Evolutionary conservation across 1,140 invertebrate species (phyloP).

Genomic region (Lepidurus arcticus): DNA sequence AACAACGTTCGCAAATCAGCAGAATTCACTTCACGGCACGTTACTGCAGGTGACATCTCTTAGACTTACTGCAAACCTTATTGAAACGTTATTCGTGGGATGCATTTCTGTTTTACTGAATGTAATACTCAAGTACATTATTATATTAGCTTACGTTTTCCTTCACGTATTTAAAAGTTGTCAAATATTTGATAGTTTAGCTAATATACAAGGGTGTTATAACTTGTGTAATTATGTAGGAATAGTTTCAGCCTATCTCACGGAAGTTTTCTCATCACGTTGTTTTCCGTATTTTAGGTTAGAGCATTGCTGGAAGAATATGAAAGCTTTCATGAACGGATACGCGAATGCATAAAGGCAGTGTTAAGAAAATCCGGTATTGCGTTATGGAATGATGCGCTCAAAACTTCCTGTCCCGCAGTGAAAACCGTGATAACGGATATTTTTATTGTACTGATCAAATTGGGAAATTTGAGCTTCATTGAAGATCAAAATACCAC

Average conservation of each 20-base stretch:
- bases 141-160: neutral
- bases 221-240: neutral
- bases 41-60: slow-evolving; percentile 27
- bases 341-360: neutral
- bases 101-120: neutral
- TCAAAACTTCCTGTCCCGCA: neutral
- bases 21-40: slow-evolving; percentile 27
- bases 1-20: neutral
- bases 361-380: neutral
- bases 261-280: neutral
- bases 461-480: too few species aligned
- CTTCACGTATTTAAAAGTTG: neutral
- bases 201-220: neutral
- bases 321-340: neutral
- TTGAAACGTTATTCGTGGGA: neutral
- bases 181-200: neutral
- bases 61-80: neutral
- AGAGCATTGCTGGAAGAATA: slow-evolving; percentile 6
- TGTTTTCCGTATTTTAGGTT: slow-evolving; percentile 21
- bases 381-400: neutral
- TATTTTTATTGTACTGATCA: neutral
- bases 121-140: neutral
- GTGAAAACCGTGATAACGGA: neutral
- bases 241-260: neutral
- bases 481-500: neutral